phyloP scores from a whole-genome alignment of 2,113 vertebrate genomes.

The Corydoras maculifer region DNA sequence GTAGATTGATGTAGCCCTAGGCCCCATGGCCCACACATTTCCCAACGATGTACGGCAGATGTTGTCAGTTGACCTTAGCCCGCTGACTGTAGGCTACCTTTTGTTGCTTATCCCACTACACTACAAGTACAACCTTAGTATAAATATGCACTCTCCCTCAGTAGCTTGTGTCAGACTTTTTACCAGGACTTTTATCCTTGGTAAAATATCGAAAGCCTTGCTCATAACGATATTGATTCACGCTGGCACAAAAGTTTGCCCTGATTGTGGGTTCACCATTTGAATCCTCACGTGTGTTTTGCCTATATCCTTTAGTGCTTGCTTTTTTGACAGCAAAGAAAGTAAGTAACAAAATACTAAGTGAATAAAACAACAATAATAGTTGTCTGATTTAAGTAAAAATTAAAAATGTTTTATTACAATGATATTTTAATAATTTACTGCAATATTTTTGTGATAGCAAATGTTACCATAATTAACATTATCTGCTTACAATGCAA shows the following conservation, averaged over 20 bases:
- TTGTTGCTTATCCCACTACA: slow-evolving; percentile 30
- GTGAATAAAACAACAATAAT: too few relatives aligned
- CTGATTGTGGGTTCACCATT: slow-evolving; percentile 29
- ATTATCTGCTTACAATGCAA: too few relatives aligned
- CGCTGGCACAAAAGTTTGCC: slow-evolving; percentile 33
- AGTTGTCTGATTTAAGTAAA: too few relatives aligned
- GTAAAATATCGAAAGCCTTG: slow-evolving; percentile 38
- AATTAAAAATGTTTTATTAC: too few relatives aligned
- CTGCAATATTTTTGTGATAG: too few relatives aligned
- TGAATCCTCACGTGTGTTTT: slow-evolving; percentile 1
- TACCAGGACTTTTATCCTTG: slow-evolving; percentile 15
- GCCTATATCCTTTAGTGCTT: background rate
- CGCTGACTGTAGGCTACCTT: slow-evolving; percentile 38
- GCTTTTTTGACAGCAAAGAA: background rate
- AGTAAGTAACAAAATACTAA: slow-evolving; percentile 15
- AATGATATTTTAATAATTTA: too few relatives aligned
- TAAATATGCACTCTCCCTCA: slow-evolving; percentile 28
- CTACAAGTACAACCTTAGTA: slow-evolving; percentile 29
- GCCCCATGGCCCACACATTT: slow-evolving; percentile 43
- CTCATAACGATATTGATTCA: slow-evolving; percentile 35
- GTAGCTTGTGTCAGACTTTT: slow-evolving; percentile 25
- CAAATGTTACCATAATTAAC: too few relatives aligned
- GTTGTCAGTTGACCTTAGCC: slow-evolving; percentile 39
- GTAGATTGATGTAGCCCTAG: slow-evolving; percentile 37
- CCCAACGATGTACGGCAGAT: slow-evolving; percentile 39